Base-by-base conservation (phyloP, 2,888 invertebrate genomes). In the Hetaerina titia region DNA sequence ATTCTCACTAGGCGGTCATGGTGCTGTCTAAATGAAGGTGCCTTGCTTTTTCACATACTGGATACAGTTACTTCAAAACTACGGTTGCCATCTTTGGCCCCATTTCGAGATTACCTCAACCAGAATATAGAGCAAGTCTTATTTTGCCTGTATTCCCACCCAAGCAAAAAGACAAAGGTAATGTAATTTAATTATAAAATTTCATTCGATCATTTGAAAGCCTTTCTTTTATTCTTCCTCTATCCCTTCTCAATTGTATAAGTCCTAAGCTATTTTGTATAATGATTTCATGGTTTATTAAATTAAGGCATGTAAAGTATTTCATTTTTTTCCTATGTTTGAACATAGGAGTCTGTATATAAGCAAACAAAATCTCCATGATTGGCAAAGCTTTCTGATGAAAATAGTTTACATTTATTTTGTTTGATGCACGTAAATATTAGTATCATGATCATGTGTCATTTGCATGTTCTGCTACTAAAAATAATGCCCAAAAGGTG, bases 121-220 rank as follows among this genome's bases (percentile, higher is more conserved):
- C 98, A 98, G 96, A 98, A 98, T 96, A 97, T 99, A 96, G 99
- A 99, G 96, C 99, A 99, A 97, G 97, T 98, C 95, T 97, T 98
- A 95, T 99, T 98, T 96, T 99, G 99, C 96, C 97, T 99, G 2
- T 99, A 98, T 96, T 98, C 98, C 1, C 98, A 98, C 97, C 98
- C 98, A 0, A 98, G 97, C 95, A 98, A 98, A 96, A 98, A 98
- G 96, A 98, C 97, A 95, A 98, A 97, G 96, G 97, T 97, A 95
- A 96, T 96, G 45, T 45, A 57, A 81, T 6, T 6, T 25, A n/a
- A 15, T n/a, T 5, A 81, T 25, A 13, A 81, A n/a, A 22, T 69
- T 22, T 81, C 4, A 81, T 22, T 25, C 1, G 22, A 45, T 45
- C 1, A 2, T 2, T 2, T 45, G 4, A 45, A 45, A 45, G 45